phyloP scores from a whole-genome alignment of 1,140 invertebrate genomes.

The Heliconius hermathena region DNA sequence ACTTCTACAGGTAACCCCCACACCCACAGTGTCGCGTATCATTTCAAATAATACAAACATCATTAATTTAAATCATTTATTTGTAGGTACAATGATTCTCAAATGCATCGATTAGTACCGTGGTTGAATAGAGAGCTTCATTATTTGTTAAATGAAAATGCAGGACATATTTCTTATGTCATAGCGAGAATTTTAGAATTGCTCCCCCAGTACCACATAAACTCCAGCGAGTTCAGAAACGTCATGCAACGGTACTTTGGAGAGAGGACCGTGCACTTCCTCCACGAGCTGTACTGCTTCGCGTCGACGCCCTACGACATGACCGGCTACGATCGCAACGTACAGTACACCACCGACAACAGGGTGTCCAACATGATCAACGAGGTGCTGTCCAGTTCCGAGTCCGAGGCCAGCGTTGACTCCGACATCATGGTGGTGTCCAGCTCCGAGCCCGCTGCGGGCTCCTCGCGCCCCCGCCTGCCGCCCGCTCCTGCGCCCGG shows the following conservation, averaged over 20 bases:
- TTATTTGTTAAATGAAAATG: conserved; percentile 85
- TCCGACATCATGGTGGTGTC: conserved; percentile 75
- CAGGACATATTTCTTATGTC: conserved; percentile 85
- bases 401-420: conserved; percentile 69
- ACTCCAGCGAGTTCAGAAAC: conserved; percentile 87
- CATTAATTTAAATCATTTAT: conserved; percentile 16
- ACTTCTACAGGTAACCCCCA: conserved; percentile 86
- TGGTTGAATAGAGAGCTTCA: conserved; percentile 94
- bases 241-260: conserved; percentile 83
- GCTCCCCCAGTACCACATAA: conserved; percentile 87
- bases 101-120: conserved; percentile 90
- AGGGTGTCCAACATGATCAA: conserved; percentile 65
- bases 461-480: conserved; percentile 50
- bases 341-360: conserved; percentile 78
- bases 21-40: no score
- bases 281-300: conserved; percentile 94
- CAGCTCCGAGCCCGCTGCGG: conserved; percentile 57
- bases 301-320: conserved; percentile 93
- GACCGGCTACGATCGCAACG: conserved; percentile 86
- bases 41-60: no score
- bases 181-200: conserved; percentile 86
- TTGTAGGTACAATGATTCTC: conserved; percentile 88
- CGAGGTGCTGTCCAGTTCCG: conserved; percentile 72
- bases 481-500: conserved; percentile 31
- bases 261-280: conserved; percentile 89